Evolutionary conservation across 1,140 invertebrate genomes (phyloP), one percentile per base, ranked within the genome.

Genomic region (Hirudo medicinalis): DNA sequence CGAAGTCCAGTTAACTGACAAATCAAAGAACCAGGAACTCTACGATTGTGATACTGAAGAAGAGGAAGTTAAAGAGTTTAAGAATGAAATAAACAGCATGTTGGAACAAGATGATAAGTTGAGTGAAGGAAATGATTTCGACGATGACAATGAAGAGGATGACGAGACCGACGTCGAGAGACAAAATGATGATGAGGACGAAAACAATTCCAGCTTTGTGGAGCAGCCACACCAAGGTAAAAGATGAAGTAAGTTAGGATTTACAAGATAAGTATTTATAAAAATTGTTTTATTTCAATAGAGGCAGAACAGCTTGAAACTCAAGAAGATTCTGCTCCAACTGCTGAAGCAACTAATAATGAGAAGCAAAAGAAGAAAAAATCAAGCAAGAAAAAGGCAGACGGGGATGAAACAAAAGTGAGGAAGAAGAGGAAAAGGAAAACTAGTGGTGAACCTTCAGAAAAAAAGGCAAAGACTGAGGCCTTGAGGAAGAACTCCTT

Each of bases 351-450:
- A 53, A 19, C n/a, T 17, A 32, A 70, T 9, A 70, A 54, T 25
- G 25, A 25, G 67, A 72, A 73, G 72, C 77, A 76, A 72, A 73
- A 71, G 70, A 25, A 76, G 75, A 73, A 75, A 82, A 75, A 86
- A 86, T 80, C 84, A 43, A 49, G 67, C 40, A 53, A 71, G 54
- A 70, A 74, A 68, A 43, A 27, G 20, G 57, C 49, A n/a, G 53
- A 66, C n/a, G 25, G 63, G 11, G 69, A 25, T 19, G 27, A n/a
- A 40, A 68, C 74, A 49, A 73, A 71, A 25, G 25, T n/a, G 68
- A 68, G 71, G 75, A 70, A 71, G 71, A 71, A 75, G 73, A 73
- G 71, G 72, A 72, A 27, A 89, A 89, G 89, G 71, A 92, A 68
- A 29, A 27, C 17, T 19, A 54, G 63, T 32, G 27, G 20, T 13